Conservation (phyloP, 2,888 invertebrate species). For the Caenorhabditis imperialis region DNA sequence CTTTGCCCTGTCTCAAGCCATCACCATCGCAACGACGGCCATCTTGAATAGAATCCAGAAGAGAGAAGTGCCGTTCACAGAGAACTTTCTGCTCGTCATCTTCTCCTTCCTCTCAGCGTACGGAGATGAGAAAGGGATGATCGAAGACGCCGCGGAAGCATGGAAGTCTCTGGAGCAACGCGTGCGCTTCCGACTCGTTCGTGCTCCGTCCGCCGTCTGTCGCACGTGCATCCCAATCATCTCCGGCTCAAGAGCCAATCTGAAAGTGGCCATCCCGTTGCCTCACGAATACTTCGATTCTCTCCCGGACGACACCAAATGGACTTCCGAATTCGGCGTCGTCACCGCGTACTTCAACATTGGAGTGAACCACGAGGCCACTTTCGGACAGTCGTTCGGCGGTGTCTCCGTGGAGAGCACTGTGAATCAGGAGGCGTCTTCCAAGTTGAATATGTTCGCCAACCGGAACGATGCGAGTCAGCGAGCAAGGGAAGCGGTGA, state of each 20-base stretch:
- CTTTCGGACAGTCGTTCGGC: slow-evolving; percentile 70
- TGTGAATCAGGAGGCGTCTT: slow-evolving; percentile 63
- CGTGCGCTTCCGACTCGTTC: slow-evolving; percentile 71
- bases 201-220: slow-evolving; percentile 65
- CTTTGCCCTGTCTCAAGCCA: slow-evolving; percentile 70
- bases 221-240: slow-evolving; percentile 74
- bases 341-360: slow-evolving; percentile 60
- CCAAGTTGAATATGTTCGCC: slow-evolving; percentile 52
- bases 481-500: slow-evolving; percentile 57
- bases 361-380: slow-evolving; percentile 75
- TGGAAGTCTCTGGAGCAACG: slow-evolving; percentile 63
- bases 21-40: slow-evolving; percentile 73
- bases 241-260: slow-evolving; percentile 61
- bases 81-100: slow-evolving; percentile 64
- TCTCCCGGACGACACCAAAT: slow-evolving; percentile 62
- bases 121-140: slow-evolving; percentile 76
- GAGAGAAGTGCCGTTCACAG: slow-evolving; percentile 39
- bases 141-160: slow-evolving; percentile 71
- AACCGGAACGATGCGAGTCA: slow-evolving; percentile 41
- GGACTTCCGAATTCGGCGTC: slow-evolving; percentile 44
- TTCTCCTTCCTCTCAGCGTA: slow-evolving; percentile 76
- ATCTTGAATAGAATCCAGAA: slow-evolving; percentile 66
- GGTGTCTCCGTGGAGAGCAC: slow-evolving; percentile 58
- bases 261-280: slow-evolving; percentile 69
- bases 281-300: slow-evolving; percentile 64